These are phyloP conservation scores for Agelastica alni DNA, from an alignment of 2,888 invertebrate genomes.

Conservation along the genomic window DNA sequence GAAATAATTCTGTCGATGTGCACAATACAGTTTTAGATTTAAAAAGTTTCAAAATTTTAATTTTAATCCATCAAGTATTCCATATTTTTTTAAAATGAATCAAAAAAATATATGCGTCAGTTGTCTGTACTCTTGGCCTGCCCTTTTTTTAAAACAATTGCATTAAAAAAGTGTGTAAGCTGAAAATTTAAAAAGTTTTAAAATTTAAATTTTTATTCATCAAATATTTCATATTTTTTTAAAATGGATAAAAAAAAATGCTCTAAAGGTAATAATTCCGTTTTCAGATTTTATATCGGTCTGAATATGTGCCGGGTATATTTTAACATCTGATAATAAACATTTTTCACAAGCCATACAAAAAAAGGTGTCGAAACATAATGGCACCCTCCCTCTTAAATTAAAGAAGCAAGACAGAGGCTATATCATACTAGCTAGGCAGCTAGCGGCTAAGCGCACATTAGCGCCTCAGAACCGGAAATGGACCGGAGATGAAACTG, in stretches of 20 bases:
- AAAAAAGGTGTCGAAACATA: slow-evolving; percentile 16
- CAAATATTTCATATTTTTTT: not conserved
- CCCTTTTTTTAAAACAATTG: too few species aligned
- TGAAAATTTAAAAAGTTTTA: not conserved
- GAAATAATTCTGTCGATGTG: too few species aligned
- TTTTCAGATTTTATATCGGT: too few species aligned
- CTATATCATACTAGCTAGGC: slow-evolving; percentile 11
- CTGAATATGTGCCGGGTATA: not conserved
- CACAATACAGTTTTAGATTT: too few species aligned
- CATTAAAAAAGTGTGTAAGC: too few species aligned
- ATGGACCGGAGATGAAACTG: slow-evolving; percentile 61
- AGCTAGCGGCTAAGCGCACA: slow-evolving; percentile 50
- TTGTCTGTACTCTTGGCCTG: too few species aligned
- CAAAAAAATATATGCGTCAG: too few species aligned
- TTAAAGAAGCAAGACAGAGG: slow-evolving; percentile 15
- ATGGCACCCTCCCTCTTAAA: slow-evolving; percentile 15
- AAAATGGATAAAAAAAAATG: not conserved
- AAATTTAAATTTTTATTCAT: not conserved
- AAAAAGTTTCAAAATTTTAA: too few species aligned
- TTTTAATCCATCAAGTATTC: too few species aligned
- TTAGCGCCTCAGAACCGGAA: slow-evolving; percentile 56
- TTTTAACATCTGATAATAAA: slow-evolving; percentile 7
- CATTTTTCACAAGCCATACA: slow-evolving; percentile 15
- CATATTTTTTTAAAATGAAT: too few species aligned
- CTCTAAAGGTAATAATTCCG: too few species aligned